Base-by-base conservation (phyloP, 2,888 invertebrate genomes). In the Drosophila robusta region DNA sequence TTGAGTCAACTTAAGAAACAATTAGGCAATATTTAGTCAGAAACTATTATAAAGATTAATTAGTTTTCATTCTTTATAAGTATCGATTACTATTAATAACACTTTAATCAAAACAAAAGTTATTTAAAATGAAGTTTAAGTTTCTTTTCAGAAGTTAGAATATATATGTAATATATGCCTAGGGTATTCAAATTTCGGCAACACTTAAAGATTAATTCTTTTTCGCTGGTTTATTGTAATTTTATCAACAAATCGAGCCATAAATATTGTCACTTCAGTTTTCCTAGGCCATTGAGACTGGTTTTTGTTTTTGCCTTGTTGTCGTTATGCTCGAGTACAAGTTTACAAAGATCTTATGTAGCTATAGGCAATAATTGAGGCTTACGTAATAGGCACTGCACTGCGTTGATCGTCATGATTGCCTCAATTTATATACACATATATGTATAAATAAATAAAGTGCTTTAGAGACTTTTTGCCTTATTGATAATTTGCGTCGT, bases 311-410 rank as follows among this genome's bases (percentile, higher is more conserved):
- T 50, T 29, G 9, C 18, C 50, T 11, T 34, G 14, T 12, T 18
- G 22, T 26, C 32, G 16, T 54, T 14, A 42, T 36, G 45, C 49
- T 61, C 34, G 49, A 67, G 46, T 49, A 60, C 39, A 45, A 78
- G 60, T 61, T 66, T 55, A 54, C 57, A 62, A 57, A 71, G 58
- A 63, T 66, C 66, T 46, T 42, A 26, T 41, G 16, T 45, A 50
- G 42, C 14, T 62, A 47, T 58, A 49, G 49, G 60, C 66, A 65
- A 75, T 78, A 70, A 81, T 81, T 84, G 63, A 54, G 45, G 70
- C 82, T 82, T 82, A 82, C 82, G 84, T 84, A 82, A 82, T 78
- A 82, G 78, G 67, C 84, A 75, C 38, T 64, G 75, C 63, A 77
- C 39, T 49, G 50, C 47, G 39, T 11, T 51, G 54, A 52, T 42